Evolutionary conservation across 1,140 invertebrate species (phyloP), one percentile per base, ranked within the genome.

Genomic region (Muscidifurax raptorellus): DNA sequence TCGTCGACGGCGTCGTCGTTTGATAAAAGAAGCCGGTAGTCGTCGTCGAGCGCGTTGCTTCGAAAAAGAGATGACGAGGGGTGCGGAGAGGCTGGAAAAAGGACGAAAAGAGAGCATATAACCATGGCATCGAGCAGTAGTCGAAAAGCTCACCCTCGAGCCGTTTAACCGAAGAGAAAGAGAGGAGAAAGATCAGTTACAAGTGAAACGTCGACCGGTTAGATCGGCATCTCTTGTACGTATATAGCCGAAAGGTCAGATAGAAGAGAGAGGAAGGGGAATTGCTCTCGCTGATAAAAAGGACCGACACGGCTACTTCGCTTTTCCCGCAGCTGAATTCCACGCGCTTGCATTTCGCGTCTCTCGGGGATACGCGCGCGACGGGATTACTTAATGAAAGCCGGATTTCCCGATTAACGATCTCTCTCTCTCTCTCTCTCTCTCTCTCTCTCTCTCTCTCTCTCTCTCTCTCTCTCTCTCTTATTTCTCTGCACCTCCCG

Each of bases 1-100:
- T 78, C 44, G 2, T 27, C 66, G 82, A 59, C 82, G 69, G 4
- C 52, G 22, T 59, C 52, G 52, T 22, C 44, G 7, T 47, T 27
- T 59, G 82, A 79, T 79, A 72, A 77, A 84, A 72, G 75, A 76
- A 78, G 40, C 25, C 44, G 44, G 66, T n/a, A n/a, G n/a, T n/a
- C 59, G 59, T 25, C 15, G 59, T 15, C 0, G 81, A 32, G 6
- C 69, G 30, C 75, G 71, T 40, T 30, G 52, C 52, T 15, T 22
- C 52, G 18, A 59, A 6, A 59, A 22, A 59, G 52, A 59, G 69
- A 30, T 30, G 66, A 69, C 28, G 66, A 69, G 30, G n/a, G 66
- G 25, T 69, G 3, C 66, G 10, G 64, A 69, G 66, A 69, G 66
- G 66, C 25, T 28, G 66, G 27, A 69, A 15, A 80, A 6, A 36